Evolutionary conservation across 2,888 invertebrate genomes (phyloP), one percentile per base, ranked within the genome.

Genomic region (Mimumesa dahlbomi): DNA sequence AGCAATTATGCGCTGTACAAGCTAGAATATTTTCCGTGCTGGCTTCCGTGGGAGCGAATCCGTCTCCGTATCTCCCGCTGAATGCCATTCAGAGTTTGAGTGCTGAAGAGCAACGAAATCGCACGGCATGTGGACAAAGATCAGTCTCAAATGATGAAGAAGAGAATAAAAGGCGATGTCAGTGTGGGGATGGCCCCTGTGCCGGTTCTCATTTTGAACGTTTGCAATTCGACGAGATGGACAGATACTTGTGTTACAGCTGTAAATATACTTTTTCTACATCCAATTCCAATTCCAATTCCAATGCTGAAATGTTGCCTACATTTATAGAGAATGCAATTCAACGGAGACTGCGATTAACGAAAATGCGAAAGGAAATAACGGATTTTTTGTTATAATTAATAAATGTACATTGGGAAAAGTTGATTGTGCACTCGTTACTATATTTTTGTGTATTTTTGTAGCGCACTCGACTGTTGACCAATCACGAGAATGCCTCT

Each of bases 1-100:
- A 16, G 13, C 16, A 73, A 40, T 68, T 84, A 25, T 92, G 91
- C 77, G 94, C 91, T 76, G 91, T 91, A 77, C 93, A 91, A 90
- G 94, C 92, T 6, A 93, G 93, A 2, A 90, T 90, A 54, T 92
- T 93, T 85, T 94, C 94, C 13, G 88, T 79, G 62, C 36, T 85
- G 7, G 68, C 89, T 11, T 89, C 90, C 5, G 5, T 18, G 5
- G 40, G 14, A 1, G 6, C 14, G 16, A 14, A 18, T 40, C 6
- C 4, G 16, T 14, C 5, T 16, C 6, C 14, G n/a, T n/a, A 36
- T n/a, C 4, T 36, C n/a, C 13, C 1, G 36, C 36, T 36, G 4
- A 36, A 36, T n/a, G 6, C n/a, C n/a, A 36, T n/a, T 36, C 1
- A 13, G 1, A 2, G 13, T 36, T 4, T 13, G n/a, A 36, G 36